Conservation (phyloP, 2,888 invertebrate genomes). For the Agrochola macilenta region DNA sequence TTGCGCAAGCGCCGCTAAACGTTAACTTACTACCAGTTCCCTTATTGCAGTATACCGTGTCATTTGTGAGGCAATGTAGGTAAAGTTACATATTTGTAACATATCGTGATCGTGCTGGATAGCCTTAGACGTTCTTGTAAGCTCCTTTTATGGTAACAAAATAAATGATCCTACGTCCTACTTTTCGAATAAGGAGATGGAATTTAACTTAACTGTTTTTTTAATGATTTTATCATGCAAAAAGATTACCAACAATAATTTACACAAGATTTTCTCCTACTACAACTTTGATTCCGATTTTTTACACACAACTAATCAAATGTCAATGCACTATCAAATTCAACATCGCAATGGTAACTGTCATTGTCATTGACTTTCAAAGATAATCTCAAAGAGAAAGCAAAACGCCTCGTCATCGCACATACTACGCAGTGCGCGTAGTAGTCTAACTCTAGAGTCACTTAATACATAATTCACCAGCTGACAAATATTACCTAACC, state of each 20-base stretch:
- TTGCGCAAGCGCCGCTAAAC: conserved; percentile 74
- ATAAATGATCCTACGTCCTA: conserved; percentile 3
- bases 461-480: conserved; percentile 33
- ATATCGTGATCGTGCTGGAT: conserved; percentile 44
- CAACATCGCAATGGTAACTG: conserved; percentile 23
- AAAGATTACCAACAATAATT: neutral
- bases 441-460: conserved; percentile 14
- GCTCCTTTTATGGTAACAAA: conserved; percentile 33
- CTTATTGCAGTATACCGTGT: conserved; percentile 60
- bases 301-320: neutral
- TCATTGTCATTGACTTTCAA: conserved; percentile 44
- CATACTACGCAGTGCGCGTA: conserved; percentile 20
- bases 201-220: conserved; percentile 18
- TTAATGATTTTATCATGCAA: neutral
- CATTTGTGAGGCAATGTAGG: conserved; percentile 62
- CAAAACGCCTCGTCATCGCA: conserved; percentile 23
- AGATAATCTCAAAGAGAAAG: conserved; percentile 54
- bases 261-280: neutral
- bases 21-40: conserved; percentile 56
- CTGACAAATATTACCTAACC: conserved; percentile 47
- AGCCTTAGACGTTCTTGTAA: conserved; percentile 12
- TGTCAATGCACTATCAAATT: conserved; percentile 37
- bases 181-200: conserved; percentile 3
- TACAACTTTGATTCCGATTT: neutral
- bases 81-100: conserved; percentile 61